phyloP scores from a whole-genome alignment of 2,888 invertebrate genomes.

The Drosophila mimica region DNA sequence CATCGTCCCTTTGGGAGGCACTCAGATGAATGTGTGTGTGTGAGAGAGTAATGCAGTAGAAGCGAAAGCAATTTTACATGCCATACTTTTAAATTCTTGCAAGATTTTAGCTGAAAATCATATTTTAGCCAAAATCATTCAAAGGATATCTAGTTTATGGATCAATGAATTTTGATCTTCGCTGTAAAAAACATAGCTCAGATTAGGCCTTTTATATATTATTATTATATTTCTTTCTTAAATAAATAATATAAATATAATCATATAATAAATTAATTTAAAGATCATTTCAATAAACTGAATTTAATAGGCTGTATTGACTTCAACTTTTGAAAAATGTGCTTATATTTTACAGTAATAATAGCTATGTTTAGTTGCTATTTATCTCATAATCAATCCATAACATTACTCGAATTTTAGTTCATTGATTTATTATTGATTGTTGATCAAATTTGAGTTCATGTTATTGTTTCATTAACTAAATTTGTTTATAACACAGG shows the following conservation, averaged over 20 bases:
- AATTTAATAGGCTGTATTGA: neutral
- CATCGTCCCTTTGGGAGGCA: slow-evolving; percentile 6
- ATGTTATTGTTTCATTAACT: neutral
- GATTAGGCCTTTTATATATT: neutral
- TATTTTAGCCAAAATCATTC: neutral
- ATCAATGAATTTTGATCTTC: neutral
- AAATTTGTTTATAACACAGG: neutral
- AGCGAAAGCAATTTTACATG: slow-evolving; percentile 14
- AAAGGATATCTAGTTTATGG: neutral
- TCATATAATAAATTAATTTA: slow-evolving; percentile 6
- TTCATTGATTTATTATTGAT: neutral
- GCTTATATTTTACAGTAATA: neutral
- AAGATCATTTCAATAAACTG: neutral
- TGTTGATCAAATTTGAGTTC: neutral
- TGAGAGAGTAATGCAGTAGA: slow-evolving; percentile 1
- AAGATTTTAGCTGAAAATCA: neutral
- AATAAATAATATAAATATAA: neutral
- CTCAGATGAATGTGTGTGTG: neutral
- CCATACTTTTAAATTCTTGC: neutral
- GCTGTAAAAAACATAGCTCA: neutral
- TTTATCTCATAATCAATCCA: neutral
- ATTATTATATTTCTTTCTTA: neutral
- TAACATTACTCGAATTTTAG: neutral
- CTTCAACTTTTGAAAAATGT: neutral
- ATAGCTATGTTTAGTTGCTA: neutral